Evolutionary conservation across 2,113 vertebrate genomes (phyloP).

Genomic region (Chaetura pelagica): DNA sequence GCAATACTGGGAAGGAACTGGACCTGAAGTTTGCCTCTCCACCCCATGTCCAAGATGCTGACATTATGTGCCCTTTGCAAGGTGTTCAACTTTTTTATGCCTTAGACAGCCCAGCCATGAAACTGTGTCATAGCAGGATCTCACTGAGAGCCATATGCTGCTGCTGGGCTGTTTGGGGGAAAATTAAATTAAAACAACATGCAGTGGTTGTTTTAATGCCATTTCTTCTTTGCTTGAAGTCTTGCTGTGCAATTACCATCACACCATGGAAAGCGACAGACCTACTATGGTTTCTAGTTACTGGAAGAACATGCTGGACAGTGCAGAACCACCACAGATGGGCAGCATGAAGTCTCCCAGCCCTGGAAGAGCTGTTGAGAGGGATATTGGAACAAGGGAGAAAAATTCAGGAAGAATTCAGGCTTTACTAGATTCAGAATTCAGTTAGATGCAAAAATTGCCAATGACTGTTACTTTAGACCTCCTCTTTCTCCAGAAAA

Average conservation of each 20-base stretch:
- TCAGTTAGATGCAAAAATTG: background rate
- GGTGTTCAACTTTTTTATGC: background rate
- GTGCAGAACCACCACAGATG: background rate
- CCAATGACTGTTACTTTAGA: background rate
- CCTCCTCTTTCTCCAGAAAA: background rate
- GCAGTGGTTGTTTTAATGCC: background rate
- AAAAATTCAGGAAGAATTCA: background rate
- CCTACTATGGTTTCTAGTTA: background rate
- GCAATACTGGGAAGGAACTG: background rate
- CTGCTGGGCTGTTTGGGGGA: background rate
- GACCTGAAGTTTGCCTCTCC: background rate
- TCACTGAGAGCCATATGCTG: background rate
- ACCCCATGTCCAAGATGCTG: background rate
- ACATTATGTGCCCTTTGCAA: background rate
- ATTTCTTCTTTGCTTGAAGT: conserved; percentile 19
- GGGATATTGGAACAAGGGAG: background rate
- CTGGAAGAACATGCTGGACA: background rate
- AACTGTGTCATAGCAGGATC: background rate
- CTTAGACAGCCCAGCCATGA: background rate
- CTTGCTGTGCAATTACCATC: background rate
- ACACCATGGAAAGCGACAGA: background rate
- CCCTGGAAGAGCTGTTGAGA: background rate
- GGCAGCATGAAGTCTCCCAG: background rate
- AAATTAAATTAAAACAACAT: conserved; percentile 32
- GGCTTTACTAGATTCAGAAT: background rate